Evolutionary conservation across 1,140 invertebrate species (phyloP).

Genomic region (Drosophila chauvacae): DNA sequence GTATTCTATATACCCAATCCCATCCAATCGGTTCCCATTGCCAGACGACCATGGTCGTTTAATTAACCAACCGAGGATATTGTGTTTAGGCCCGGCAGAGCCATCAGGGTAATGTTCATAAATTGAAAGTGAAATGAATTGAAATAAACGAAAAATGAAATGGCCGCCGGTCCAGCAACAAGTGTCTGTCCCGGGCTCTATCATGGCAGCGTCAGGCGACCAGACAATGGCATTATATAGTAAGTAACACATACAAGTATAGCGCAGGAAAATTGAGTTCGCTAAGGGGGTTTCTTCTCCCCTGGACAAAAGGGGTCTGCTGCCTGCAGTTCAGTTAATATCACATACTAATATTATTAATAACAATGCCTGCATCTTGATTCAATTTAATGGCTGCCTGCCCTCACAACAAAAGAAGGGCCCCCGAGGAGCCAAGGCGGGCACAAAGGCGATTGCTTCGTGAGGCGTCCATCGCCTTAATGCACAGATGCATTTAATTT

Average conservation of each 20-base stretch:
- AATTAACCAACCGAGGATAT: conserved; percentile 57
- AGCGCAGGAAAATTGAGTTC: conserved; percentile 58
- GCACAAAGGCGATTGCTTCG: conserved; percentile 33
- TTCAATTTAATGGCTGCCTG: conserved; percentile 61
- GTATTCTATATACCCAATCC: conserved; percentile 14
- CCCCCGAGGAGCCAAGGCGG: conserved; percentile 11
- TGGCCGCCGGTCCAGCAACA: conserved; percentile 25
- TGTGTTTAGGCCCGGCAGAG: conserved; percentile 45
- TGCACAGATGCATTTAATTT: conserved; percentile 45
- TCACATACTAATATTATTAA: conserved; percentile 69
- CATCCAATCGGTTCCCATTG: conserved; percentile 29
- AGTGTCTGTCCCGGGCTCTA: conserved; percentile 34
- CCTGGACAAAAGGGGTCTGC: conserved; percentile 11
- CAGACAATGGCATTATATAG: conserved; percentile 43
- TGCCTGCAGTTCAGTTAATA: conserved; percentile 29
- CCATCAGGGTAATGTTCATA: conserved; percentile 42
- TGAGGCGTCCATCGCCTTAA: conserved; percentile 24
- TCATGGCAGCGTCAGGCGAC: conserved; percentile 24
- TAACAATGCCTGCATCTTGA: conserved; percentile 69
- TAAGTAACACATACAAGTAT: conserved; percentile 5
- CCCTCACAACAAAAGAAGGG: conserved; percentile 28
- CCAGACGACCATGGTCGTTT: conserved; percentile 46
- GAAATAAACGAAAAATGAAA: conserved; percentile 52
- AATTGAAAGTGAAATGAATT: conserved; percentile 67
- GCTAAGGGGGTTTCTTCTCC: conserved; percentile 38